phyloP scores from a whole-genome alignment of 2,113 vertebrate genomes.

The Cyprinus carpio region DNA sequence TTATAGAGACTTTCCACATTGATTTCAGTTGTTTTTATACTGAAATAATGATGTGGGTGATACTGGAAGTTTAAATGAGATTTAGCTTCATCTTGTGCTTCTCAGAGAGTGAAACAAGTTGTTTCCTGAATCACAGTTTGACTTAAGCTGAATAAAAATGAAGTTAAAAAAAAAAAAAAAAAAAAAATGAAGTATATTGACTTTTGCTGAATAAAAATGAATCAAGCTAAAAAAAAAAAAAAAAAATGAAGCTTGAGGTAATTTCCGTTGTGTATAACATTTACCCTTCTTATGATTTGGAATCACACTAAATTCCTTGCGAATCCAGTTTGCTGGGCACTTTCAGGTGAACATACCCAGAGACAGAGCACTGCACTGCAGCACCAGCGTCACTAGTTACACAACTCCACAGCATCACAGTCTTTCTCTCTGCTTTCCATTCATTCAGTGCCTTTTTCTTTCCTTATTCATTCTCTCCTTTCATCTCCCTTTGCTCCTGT shows the following conservation, averaged over 20 bases:
- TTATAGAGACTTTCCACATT: not conserved
- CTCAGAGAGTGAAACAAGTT: not conserved
- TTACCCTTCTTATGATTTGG: not conserved
- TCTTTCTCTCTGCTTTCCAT: conserved; percentile 3
- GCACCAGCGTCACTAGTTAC: conserved; percentile 9
- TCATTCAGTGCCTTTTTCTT: not conserved
- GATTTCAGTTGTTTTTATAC: not conserved
- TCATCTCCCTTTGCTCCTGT: not conserved
- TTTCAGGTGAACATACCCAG: not conserved
- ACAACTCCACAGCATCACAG: not conserved
- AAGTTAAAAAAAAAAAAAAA: not conserved
- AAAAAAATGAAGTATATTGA: not conserved
- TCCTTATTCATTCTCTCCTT: conserved; percentile 13
- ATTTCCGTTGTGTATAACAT: not conserved
- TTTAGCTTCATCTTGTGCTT: not conserved
- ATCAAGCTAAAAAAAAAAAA: not conserved
- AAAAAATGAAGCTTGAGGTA: not conserved
- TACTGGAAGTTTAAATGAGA: not conserved
- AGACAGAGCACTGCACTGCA: not conserved
- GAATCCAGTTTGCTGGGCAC: not conserved
- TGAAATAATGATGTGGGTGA: not conserved
- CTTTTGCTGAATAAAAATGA: not conserved
- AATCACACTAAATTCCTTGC: not conserved
- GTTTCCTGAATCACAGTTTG: not conserved
- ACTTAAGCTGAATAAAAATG: not conserved